Conservation (phyloP, 2,113 vertebrate genomes). For the Prionailurus viverrinus region DNA sequence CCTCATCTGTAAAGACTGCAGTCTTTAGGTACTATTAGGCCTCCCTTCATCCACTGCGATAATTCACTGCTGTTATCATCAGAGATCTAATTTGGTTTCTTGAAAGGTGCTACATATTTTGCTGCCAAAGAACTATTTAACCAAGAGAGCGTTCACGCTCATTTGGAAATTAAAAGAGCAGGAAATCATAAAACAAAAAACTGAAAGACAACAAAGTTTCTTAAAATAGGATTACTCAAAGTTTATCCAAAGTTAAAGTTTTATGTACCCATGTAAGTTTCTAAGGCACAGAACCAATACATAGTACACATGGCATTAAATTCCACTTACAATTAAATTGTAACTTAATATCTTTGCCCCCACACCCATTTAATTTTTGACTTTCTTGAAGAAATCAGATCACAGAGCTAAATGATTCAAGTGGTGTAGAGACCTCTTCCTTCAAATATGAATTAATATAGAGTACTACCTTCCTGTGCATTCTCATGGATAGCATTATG, state of each 20-base stretch:
- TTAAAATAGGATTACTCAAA: neutral
- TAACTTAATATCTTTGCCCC: neutral
- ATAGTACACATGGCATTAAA: neutral
- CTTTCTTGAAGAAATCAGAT: neutral
- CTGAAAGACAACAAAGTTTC: neutral
- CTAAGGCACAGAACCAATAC: neutral
- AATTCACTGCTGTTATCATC: neutral
- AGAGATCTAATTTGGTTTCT: neutral
- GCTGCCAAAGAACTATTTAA: neutral
- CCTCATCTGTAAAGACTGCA: neutral
- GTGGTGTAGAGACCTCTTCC: neutral
- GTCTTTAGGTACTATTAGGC: neutral
- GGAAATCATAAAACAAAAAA: conserved; percentile 15
- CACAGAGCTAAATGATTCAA: neutral
- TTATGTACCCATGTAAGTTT: neutral
- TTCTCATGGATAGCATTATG: neutral
- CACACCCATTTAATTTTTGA: neutral
- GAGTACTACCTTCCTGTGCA: neutral
- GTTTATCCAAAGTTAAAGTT: too few relatives aligned
- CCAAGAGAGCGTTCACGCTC: neutral
- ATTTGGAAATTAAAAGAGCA: conserved; percentile 46
- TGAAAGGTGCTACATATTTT: conserved; percentile 15
- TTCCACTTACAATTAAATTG: neutral
- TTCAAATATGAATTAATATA: neutral
- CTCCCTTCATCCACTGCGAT: neutral